phyloP scores from a whole-genome alignment of 2,113 vertebrate genomes.

The Leucoraja erinaceus region DNA sequence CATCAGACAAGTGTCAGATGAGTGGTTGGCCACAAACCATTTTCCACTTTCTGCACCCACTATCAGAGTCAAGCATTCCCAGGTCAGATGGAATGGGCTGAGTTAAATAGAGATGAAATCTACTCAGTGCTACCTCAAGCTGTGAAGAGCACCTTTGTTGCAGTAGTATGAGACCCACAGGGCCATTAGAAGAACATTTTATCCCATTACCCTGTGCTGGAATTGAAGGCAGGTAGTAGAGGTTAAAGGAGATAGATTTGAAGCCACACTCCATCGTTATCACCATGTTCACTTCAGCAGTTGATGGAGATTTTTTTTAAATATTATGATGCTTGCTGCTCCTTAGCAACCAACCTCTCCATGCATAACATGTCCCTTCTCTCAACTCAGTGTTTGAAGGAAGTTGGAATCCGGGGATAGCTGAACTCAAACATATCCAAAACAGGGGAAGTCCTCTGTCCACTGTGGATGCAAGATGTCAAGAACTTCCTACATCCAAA shows the following conservation, averaged over 20 bases:
- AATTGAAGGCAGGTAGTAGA: neutral
- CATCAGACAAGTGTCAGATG: neutral
- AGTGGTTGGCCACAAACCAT: neutral
- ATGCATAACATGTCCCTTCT: neutral
- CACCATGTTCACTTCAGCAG: neutral
- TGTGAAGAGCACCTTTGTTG: neutral
- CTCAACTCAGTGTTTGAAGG: neutral
- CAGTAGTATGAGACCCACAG: neutral
- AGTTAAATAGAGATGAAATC: neutral
- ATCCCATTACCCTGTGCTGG: neutral
- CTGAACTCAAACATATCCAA: neutral
- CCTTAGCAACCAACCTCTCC: neutral
- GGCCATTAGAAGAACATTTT: neutral
- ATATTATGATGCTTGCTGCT: neutral
- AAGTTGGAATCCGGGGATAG: neutral
- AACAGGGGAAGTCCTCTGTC: neutral
- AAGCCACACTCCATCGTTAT: neutral
- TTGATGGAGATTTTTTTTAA: neutral
- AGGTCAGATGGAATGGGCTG: neutral
- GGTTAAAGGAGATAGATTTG: neutral
- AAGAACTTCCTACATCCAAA: neutral
- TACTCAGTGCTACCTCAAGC: neutral
- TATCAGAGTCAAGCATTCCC: neutral
- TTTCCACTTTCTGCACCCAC: neutral
- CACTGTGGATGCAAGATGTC: neutral